Evolutionary conservation across 2,888 invertebrate genomes (phyloP), one percentile per base, ranked within the genome.

Genomic region (Chymomyza fuscimana): DNA sequence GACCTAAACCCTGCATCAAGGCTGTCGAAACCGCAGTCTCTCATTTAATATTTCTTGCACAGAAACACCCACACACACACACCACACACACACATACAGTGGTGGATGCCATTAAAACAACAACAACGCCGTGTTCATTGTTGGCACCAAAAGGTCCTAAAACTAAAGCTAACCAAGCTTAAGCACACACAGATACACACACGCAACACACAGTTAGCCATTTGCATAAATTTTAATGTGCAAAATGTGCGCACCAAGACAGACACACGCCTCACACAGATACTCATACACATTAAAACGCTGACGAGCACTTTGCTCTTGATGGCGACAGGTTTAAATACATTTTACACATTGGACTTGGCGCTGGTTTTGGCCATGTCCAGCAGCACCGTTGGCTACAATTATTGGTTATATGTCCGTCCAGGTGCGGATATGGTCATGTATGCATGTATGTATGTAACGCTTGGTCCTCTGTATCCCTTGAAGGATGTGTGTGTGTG

Each of bases 301-400:
- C 9, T 54, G 54, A 54, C 54, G 54, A n/a, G 19, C 19, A 54
- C 54, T 29, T 10, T 22, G 58, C 9, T 63, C 66, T 63, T 79
- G 85, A 73, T 72, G 73, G 72, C 72, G 88, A 78, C 89, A 89
- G 79, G 76, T 80, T 85, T 86, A 89, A 85, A 87, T 83, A 86
- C 84, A 87, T 85, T 85, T 85, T 86, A 73, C 78, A 74, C 70
- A 50, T 66, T 64, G 52, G 76, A 75, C 76, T 73, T 72, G 77
- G 72, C 70, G 46, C 29, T 25, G 25, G 62, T 16, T 40, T n/a
- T 40, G 22, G 22, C 32, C 32, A 32, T 32, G 32, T 32, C 32
- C 32, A 32, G 10, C 75, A 63, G 67, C 65, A 65, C 69, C 72
- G 69, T 73, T 75, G 70, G 81, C 81, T 78, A 83, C 81, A 80